phyloP scores from a whole-genome alignment of 2,797 vertebrate species.

The Toxotes lorentzi region DNA sequence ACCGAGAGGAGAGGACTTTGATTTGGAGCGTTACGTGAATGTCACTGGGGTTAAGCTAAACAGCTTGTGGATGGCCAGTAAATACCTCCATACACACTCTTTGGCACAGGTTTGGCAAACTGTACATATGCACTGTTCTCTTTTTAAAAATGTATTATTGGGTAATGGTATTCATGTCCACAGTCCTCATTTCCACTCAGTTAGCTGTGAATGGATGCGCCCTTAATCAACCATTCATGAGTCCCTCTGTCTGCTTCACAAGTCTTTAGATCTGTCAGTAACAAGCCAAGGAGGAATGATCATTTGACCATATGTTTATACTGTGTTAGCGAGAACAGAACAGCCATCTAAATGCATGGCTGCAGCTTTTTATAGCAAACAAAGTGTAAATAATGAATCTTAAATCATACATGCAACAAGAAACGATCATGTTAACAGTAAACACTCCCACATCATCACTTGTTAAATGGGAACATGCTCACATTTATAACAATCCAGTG shows the following conservation, averaged over 20 bases:
- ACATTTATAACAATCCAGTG: not conserved
- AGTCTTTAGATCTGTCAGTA: not conserved
- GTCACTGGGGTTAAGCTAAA: too few species aligned
- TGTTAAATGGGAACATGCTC: conserved; percentile 7
- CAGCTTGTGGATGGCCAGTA: not conserved
- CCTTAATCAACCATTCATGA: not conserved
- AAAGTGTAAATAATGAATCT: conserved; percentile 17
- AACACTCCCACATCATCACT: not conserved
- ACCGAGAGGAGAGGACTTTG: not conserved
- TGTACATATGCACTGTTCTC: not conserved
- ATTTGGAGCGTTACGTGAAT: not conserved
- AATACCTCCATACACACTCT: not conserved
- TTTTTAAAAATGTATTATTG: not conserved
- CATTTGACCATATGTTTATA: not conserved
- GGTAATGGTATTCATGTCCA: not conserved
- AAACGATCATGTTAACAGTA: conserved; percentile 11
- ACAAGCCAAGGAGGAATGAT: not conserved
- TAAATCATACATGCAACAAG: conserved; percentile 18
- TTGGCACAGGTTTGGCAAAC: not conserved
- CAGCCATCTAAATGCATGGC: not conserved
- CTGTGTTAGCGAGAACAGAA: not conserved
- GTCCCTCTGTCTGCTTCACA: not conserved
- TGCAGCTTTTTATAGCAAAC: conserved; percentile 1
- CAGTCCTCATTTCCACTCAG: not conserved
- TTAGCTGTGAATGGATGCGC: not conserved